Evolutionary conservation across 1,140 invertebrate genomes (phyloP).

Genomic region (Bacillus rossius): DNA sequence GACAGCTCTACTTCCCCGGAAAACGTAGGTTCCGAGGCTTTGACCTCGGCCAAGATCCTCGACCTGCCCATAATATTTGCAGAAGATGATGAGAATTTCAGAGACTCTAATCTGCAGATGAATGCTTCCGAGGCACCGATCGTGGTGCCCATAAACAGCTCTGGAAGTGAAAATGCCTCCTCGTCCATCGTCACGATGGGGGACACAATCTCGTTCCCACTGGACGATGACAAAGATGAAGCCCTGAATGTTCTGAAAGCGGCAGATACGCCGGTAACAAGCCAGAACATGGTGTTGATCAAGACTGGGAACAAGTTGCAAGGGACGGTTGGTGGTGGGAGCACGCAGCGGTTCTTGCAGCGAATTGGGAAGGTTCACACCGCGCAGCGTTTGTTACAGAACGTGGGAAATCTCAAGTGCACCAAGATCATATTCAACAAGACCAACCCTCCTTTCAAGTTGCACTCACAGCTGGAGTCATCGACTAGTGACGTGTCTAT

Average conservation of each 20-base stretch:
- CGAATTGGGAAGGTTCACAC: slow-evolving; percentile 21
- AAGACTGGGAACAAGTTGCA: slow-evolving; percentile 25
- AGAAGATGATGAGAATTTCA: slow-evolving; percentile 43
- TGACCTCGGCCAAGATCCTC: slow-evolving; percentile 54
- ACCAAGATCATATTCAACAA: slow-evolving; percentile 51
- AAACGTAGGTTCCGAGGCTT: slow-evolving; percentile 19
- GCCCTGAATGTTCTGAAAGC: slow-evolving; percentile 21
- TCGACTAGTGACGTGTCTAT: neutral
- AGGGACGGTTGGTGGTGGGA: slow-evolving; percentile 25
- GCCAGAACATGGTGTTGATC: slow-evolving; percentile 29
- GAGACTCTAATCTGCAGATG: neutral
- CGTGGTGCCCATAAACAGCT: slow-evolving; percentile 7
- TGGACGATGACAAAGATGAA: slow-evolving; percentile 23
- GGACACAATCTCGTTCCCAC: slow-evolving; percentile 18
- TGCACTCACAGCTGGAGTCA: neutral
- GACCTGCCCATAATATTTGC: slow-evolving; percentile 62
- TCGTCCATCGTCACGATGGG: slow-evolving; percentile 23
- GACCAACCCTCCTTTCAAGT: slow-evolving; percentile 26
- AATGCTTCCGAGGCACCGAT: neutral
- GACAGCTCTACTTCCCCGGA: slow-evolving; percentile 15
- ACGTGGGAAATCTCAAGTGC: slow-evolving; percentile 41
- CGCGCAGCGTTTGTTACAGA: slow-evolving; percentile 20
- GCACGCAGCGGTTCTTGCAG: slow-evolving; percentile 22
- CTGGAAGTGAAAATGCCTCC: slow-evolving; percentile 32
- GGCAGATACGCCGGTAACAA: slow-evolving; percentile 37